A percentile compares a stretch with the other conserved stretches of the same genome.
Evolutionary conservation across 2,113 vertebrate species (phyloP).

Genomic region (Thymallus thymallus): DNA sequence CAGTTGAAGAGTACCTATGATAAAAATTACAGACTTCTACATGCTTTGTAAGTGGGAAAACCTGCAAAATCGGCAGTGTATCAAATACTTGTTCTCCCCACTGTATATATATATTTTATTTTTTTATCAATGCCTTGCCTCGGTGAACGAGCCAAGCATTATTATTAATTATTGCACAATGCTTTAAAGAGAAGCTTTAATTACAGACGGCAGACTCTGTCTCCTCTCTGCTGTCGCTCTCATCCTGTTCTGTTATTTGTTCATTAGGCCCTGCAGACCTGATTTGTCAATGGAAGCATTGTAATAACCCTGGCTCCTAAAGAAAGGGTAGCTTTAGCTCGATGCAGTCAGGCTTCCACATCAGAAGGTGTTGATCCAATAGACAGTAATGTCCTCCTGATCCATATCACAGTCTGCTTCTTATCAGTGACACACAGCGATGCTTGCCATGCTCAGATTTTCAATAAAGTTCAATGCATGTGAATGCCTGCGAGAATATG

Average conservation of each 20-base stretch:
- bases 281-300: too few relatives aligned
- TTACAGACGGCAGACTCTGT: slow-evolving; percentile 35
- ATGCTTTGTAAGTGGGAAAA: too few relatives aligned
- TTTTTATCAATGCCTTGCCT: neutral
- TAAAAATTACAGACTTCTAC: too few relatives aligned
- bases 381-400: slow-evolving; percentile 62
- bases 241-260: slow-evolving; percentile 53
- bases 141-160: neutral
- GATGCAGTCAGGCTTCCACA: slow-evolving; percentile 47
- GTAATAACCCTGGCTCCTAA: slow-evolving; percentile 45
- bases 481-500: slow-evolving; percentile 19
- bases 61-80: too few relatives aligned
- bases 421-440: slow-evolving; percentile 73
- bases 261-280: too few relatives aligned
- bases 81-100: too few relatives aligned
- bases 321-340: slow-evolving; percentile 51
- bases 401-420: slow-evolving; percentile 63
- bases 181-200: slow-evolving; percentile 29
- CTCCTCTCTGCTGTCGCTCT: slow-evolving; percentile 28
- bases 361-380: slow-evolving; percentile 68
- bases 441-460: slow-evolving; percentile 34
- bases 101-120: too few relatives aligned
- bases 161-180: neutral
- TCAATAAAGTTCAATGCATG: slow-evolving; percentile 4
- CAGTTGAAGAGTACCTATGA: too few relatives aligned